These are phyloP conservation scores for Lates calcarifer DNA, from an alignment of 2,113 vertebrate species.

Conservation along the genomic window DNA sequence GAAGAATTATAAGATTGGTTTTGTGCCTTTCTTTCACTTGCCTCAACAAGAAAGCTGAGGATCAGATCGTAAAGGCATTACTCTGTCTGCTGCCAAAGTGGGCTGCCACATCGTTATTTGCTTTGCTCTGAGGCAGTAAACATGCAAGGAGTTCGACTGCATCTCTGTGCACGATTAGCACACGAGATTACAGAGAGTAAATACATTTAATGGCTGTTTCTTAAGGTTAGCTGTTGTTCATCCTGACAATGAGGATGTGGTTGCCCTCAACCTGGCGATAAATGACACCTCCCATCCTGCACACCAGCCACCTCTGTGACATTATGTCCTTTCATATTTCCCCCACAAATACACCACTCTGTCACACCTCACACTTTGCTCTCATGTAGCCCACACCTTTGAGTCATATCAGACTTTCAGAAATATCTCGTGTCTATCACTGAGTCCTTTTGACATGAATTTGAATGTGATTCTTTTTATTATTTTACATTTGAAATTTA, in stretches of 20 bases:
- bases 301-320: slow-evolving; percentile 40
- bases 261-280: slow-evolving; percentile 2
- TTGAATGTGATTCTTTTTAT: neutral
- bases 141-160: neutral
- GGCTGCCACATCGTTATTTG: slow-evolving; percentile 41
- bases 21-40: slow-evolving; percentile 28
- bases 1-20: neutral
- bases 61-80: slow-evolving; percentile 45
- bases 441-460: neutral
- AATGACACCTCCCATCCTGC: slow-evolving; percentile 74
- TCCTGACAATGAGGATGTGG: slow-evolving; percentile 38
- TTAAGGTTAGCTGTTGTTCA: neutral
- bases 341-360: slow-evolving; percentile 18
- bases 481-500: neutral
- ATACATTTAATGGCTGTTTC: slow-evolving; percentile 11
- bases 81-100: slow-evolving; percentile 30
- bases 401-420: slow-evolving; percentile 27
- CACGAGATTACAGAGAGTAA: slow-evolving; percentile 2
- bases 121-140: slow-evolving; percentile 26
- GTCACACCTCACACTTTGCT: neutral
- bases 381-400: slow-evolving; percentile 14
- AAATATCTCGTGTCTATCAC: neutral
- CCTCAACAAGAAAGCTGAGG: slow-evolving; percentile 35
- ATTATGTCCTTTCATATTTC: slow-evolving; percentile 27
- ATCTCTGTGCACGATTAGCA: slow-evolving; percentile 1